Evolutionary conservation across 2,797 vertebrate genomes (phyloP).

Genomic region (Lepus oiostolus): DNA sequence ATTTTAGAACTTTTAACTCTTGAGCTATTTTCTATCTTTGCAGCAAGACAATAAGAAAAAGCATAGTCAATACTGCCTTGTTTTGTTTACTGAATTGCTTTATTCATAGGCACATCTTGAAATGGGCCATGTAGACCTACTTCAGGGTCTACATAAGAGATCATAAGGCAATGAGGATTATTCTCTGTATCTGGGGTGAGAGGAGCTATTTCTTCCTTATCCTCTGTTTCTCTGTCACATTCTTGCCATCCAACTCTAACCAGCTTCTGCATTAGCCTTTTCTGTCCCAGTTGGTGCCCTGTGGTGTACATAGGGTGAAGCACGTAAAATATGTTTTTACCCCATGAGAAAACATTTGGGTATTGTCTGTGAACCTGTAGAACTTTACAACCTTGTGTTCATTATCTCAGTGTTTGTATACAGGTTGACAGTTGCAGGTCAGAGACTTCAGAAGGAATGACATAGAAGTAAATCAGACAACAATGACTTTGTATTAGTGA

Average conservation of each 20-base stretch:
- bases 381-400: background rate
- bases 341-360: background rate
- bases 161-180: background rate
- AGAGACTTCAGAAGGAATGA: background rate
- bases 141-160: too few relatives aligned
- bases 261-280: background rate
- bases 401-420: background rate
- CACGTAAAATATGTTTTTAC: background rate
- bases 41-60: background rate
- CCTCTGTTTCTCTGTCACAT: background rate
- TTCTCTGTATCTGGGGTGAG: background rate
- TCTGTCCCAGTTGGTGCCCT: background rate
- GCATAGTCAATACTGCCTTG: background rate
- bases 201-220: background rate
- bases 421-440: background rate
- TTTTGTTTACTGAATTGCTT: constrained; percentile 19
- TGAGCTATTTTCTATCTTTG: background rate
- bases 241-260: background rate
- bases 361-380: background rate
- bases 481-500: background rate
- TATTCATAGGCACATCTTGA: background rate
- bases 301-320: background rate
- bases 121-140: background rate
- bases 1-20: constrained; percentile 22
- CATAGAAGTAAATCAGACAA: constrained; percentile 36